phyloP scores from a whole-genome alignment of 2,888 invertebrate species.

The Dolomedes plantarius region DNA sequence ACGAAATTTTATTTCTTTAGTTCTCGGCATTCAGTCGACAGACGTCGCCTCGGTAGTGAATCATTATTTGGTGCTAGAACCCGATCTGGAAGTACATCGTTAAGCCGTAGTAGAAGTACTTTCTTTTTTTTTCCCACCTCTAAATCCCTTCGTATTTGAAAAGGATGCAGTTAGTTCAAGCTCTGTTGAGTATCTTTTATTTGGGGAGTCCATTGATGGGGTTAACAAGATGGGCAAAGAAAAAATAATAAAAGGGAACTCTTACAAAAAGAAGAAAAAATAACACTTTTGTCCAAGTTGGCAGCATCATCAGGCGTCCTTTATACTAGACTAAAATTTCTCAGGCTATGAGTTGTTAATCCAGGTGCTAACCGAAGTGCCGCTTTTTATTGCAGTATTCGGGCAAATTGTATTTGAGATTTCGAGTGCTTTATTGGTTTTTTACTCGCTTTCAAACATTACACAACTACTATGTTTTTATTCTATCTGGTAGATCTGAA shows the following conservation, averaged over 20 bases:
- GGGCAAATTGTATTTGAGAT: not conserved
- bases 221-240: constrained; percentile 51
- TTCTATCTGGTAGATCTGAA: no score
- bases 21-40: constrained; percentile 36
- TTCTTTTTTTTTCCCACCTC: constrained; percentile 24
- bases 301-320: not conserved
- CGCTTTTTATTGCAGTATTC: not conserved
- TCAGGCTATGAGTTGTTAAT: not conserved
- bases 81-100: constrained; percentile 59
- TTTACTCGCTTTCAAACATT: not conserved
- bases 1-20: constrained; percentile 48
- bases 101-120: constrained; percentile 52
- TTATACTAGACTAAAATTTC: not conserved
- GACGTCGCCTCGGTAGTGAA: constrained; percentile 37
- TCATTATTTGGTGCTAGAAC: constrained; percentile 56
- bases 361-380: not conserved
- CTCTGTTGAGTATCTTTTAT: constrained; percentile 64
- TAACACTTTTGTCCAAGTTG: constrained; percentile 15
- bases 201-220: constrained; percentile 36
- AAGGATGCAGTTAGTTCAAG: constrained; percentile 52
- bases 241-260: not conserved
- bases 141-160: constrained; percentile 21
- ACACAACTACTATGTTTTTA: no score
- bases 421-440: not conserved
- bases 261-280: not conserved